A percentile compares a stretch with the other conserved stretches of the same genome.
Conservation (phyloP, 1,140 invertebrate genomes). For the Papilio aristodemus region DNA sequence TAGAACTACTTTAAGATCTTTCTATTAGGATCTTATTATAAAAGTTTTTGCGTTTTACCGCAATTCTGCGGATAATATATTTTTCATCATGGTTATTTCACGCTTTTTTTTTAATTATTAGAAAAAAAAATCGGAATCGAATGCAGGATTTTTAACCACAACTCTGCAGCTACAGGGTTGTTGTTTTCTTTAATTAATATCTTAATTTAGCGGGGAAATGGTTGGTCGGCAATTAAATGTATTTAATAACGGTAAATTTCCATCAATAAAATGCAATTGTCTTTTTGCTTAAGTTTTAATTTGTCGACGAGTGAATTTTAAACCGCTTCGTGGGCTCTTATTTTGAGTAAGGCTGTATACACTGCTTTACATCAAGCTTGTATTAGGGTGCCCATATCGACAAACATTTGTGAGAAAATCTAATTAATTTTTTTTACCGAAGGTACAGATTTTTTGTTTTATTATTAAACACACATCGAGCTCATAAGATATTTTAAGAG, state of each 20-base stretch:
- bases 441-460: too few species aligned
- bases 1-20: too few species aligned
- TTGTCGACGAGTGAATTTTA: conserved; percentile 12
- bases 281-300: conserved; percentile 27
- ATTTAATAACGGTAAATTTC: conserved; percentile 6
- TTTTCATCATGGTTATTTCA: too few species aligned
- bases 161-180: neutral
- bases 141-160: too few species aligned
- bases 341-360: conserved; percentile 26
- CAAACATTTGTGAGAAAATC: neutral
- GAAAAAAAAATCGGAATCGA: too few species aligned
- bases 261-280: conserved; percentile 25
- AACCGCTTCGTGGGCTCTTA: conserved; percentile 26
- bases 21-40: too few species aligned
- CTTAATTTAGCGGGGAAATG: conserved; percentile 10
- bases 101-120: too few species aligned
- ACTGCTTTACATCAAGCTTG: conserved; percentile 29
- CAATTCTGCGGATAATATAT: too few species aligned
- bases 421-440: neutral
- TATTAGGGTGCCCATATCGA: conserved; percentile 6
- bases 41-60: too few species aligned
- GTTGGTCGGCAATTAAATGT: conserved; percentile 24
- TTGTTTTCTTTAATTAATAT: conserved; percentile 21
- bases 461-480: too few species aligned
- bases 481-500: too few species aligned